A percentile compares a stretch with the other conserved stretches of the same genome.
These are phyloP conservation scores for Chaetops frenatus DNA, from an alignment of 2,113 vertebrate species.

Conservation along the genomic window DNA sequence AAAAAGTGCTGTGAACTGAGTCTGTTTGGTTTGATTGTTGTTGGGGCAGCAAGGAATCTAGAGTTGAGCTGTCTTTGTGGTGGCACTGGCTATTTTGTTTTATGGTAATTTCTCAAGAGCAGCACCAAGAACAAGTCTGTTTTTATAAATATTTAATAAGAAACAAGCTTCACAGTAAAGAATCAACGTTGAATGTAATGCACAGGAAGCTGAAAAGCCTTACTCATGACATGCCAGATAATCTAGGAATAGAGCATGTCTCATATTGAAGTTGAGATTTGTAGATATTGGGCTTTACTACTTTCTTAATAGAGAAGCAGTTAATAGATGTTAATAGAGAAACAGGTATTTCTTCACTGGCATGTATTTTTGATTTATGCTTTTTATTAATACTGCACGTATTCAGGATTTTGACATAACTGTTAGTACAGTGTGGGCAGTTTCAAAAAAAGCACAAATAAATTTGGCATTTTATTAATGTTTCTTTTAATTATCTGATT, in stretches of 20 bases:
- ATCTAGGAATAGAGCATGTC: background rate
- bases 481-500: background rate
- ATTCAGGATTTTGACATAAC: background rate
- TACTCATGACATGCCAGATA: background rate
- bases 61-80: background rate
- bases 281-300: background rate
- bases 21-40: background rate
- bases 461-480: background rate
- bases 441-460: background rate
- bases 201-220: constrained; percentile 29
- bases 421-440: background rate
- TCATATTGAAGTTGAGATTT: background rate
- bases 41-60: background rate
- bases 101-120: background rate
- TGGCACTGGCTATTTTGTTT: background rate
- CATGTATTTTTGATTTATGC: background rate
- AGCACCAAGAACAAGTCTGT: background rate
- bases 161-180: background rate
- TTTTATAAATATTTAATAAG: background rate
- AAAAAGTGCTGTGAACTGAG: background rate
- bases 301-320: background rate
- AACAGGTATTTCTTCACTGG: background rate
- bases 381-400: background rate
- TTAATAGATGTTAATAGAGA: background rate
- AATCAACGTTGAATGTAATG: background rate